These are phyloP conservation scores for Cyanoderma ruficeps DNA, from an alignment of 2,113 vertebrate species.

Conservation along the genomic window DNA sequence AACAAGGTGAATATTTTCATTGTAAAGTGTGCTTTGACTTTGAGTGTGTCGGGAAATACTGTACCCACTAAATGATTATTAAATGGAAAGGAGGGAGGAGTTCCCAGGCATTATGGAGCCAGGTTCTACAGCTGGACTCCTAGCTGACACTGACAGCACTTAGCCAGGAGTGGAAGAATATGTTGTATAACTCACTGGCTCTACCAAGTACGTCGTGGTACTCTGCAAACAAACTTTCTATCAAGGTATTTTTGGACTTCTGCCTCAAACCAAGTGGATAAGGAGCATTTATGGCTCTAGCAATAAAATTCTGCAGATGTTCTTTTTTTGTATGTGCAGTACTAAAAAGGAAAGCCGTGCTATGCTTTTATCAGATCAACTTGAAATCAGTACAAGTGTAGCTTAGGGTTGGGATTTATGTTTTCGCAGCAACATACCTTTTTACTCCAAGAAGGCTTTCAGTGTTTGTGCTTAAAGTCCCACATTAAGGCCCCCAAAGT, in stretches of 20 bases:
- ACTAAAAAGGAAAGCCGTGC: conserved; percentile 55
- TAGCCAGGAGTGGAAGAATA: conserved; percentile 67
- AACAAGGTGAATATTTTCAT: conserved; percentile 37
- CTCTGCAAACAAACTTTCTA: conserved; percentile 69
- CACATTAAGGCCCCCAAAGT: conserved; percentile 56
- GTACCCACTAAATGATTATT: conserved; percentile 30
- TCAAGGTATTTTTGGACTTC: conserved; percentile 72
- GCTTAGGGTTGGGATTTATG: conserved; percentile 26
- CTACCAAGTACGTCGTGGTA: conserved; percentile 75
- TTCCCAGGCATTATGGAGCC: conserved; percentile 42
- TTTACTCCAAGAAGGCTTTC: conserved; percentile 27
- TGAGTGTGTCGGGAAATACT: conserved; percentile 25
- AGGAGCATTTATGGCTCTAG: conserved; percentile 64
- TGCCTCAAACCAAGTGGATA: conserved; percentile 68
- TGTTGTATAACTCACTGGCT: conserved; percentile 67
- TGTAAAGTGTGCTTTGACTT: conserved; percentile 24
- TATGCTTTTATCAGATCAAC: conserved; percentile 57
- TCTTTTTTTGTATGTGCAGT: conserved; percentile 12
- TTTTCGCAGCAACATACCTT: neutral
- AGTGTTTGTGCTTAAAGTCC: conserved; percentile 54
- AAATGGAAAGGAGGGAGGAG: conserved; percentile 51
- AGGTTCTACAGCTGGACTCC: neutral
- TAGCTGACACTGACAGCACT: conserved; percentile 37
- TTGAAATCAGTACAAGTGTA: conserved; percentile 27
- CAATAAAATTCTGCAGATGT: conserved; percentile 65